These are phyloP conservation scores for Drosophila sucinea DNA, from an alignment of 1,140 invertebrate species.

Conservation along the genomic window DNA sequence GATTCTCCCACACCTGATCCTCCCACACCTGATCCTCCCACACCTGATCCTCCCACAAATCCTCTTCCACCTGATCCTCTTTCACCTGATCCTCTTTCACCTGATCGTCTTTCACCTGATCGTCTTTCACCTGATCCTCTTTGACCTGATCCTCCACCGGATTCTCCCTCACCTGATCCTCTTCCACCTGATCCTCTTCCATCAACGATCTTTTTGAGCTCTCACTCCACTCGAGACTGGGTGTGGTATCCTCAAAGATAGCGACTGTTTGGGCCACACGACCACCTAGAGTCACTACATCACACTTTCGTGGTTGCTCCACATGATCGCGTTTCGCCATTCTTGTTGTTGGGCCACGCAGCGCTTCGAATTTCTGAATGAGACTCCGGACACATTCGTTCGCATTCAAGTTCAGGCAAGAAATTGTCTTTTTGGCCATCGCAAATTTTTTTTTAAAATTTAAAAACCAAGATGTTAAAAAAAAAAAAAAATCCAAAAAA, in stretches of 20 bases:
- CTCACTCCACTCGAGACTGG: background rate
- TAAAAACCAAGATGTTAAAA: background rate
- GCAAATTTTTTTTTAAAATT: background rate
- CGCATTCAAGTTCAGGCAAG: background rate
- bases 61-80: background rate
- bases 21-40: no score
- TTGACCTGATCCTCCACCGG: no score
- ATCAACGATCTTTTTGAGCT: background rate
- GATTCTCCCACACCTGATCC: no score
- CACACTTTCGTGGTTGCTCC: background rate
- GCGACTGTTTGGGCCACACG: background rate
- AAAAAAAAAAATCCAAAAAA: background rate
- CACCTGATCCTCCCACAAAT: no score
- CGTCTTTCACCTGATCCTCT: no score
- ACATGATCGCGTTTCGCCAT: background rate
- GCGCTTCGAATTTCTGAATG: background rate
- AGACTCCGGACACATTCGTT: background rate
- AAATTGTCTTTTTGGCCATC: background rate
- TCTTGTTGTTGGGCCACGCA: background rate
- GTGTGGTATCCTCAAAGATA: background rate
- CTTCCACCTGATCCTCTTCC: no score
- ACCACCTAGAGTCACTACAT: background rate
- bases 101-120: no score
- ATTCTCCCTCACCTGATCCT: no score
- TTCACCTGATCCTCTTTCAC: no score